These are phyloP conservation scores for Carettochelys insculpta DNA, from an alignment of 2,113 vertebrate species.

Conservation along the genomic window DNA sequence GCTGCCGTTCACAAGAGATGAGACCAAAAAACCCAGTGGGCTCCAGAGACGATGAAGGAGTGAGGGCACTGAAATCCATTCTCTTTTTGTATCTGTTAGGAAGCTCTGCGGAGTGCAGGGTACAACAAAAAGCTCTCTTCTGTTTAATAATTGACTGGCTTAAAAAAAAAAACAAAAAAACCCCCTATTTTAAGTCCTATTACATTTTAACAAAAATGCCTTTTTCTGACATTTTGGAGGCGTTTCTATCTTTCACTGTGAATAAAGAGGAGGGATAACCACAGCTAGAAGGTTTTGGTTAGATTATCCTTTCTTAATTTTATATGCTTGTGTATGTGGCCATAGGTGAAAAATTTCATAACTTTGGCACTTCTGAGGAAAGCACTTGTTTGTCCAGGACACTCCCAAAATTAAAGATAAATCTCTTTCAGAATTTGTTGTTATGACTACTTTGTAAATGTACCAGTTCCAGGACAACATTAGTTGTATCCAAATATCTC, in stretches of 20 bases:
- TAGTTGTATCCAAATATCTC: background rate
- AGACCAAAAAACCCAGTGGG: background rate
- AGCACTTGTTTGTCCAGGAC: background rate
- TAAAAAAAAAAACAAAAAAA: too few species aligned
- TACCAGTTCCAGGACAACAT: background rate
- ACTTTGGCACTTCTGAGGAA: background rate
- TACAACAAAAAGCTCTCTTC: background rate
- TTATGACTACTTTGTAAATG: background rate
- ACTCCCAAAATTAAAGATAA: background rate
- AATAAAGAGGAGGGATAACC: background rate
- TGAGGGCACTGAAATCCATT: background rate
- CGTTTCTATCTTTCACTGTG: background rate
- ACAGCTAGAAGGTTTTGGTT: background rate
- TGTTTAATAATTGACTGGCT: background rate
- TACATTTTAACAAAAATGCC: background rate
- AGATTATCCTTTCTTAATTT: background rate
- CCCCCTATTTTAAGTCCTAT: too few species aligned
- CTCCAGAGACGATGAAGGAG: background rate
- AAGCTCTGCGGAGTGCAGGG: background rate
- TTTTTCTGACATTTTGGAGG: background rate
- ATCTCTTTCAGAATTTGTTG: background rate
- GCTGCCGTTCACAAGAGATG: background rate
- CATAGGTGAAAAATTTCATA: background rate
- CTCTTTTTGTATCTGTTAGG: fast-evolving
- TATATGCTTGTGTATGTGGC: background rate